These are phyloP conservation scores for Papilio helenus DNA, from an alignment of 1,140 invertebrate genomes.

Conservation along the genomic window DNA sequence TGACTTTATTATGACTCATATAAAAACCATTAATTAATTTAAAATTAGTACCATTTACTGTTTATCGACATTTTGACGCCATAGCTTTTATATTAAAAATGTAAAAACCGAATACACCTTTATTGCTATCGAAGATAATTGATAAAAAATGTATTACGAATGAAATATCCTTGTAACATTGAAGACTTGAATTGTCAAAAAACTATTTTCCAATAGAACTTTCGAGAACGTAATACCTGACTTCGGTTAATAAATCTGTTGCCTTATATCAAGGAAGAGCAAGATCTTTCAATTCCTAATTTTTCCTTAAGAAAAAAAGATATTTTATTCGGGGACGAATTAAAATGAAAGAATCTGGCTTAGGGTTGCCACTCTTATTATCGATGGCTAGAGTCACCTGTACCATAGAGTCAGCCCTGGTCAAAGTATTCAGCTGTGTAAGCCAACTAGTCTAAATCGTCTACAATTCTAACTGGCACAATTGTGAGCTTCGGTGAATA, in stretches of 20 bases:
- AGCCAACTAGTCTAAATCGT: conserved; percentile 62
- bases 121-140: too few species aligned
- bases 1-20: conserved; percentile 55
- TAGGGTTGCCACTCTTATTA: background rate
- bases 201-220: background rate
- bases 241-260: background rate
- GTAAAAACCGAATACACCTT: background rate
- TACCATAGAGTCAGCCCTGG: background rate
- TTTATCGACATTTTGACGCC: background rate
- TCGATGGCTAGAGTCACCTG: background rate
- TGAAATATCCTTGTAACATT: background rate
- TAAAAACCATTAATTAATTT: background rate
- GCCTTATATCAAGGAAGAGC: background rate
- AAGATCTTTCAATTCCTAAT: background rate
- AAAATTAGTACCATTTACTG: conserved; percentile 15
- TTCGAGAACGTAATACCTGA: background rate
- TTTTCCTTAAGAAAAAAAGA: background rate
- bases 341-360: background rate
- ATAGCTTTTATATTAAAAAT: conserved; percentile 8
- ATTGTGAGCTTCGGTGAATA: conserved; percentile 75
- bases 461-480: conserved; percentile 76
- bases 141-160: background rate
- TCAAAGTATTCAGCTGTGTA: background rate
- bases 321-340: background rate
- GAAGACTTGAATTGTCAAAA: background rate